Evolutionary conservation across 2,888 invertebrate genomes (phyloP).

Genomic region (Didymodactylos carnosus): DNA sequence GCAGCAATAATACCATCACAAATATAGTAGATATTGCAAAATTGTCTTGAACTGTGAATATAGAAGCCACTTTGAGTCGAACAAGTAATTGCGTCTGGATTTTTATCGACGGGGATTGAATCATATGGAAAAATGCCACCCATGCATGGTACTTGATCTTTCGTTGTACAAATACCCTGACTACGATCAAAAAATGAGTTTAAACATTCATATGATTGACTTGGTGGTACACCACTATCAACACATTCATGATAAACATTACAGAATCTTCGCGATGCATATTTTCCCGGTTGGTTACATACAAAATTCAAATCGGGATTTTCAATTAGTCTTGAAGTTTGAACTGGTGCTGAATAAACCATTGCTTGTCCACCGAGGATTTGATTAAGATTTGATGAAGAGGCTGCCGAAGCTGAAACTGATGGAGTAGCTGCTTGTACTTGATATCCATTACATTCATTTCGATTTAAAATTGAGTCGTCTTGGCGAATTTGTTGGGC

Average conservation of each 20-base stretch:
- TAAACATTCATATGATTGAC: conserved; percentile 4
- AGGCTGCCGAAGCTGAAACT: neutral
- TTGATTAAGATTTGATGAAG: neutral
- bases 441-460: conserved; percentile 5
- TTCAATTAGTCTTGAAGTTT: neutral
- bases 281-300: neutral
- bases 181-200: conserved; percentile 1
- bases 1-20: conserved; percentile 7
- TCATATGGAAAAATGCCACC: conserved; percentile 8
- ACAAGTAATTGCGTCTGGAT: conserved; percentile 4
- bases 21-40: conserved; percentile 12
- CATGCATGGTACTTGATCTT: neutral
- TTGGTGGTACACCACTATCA: neutral
- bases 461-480: neutral
- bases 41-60: conserved; percentile 4
- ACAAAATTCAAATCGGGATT: conserved; percentile 7
- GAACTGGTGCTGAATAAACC: neutral
- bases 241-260: conserved; percentile 14
- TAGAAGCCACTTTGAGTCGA: conserved; percentile 1
- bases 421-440: neutral
- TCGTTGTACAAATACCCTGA: neutral
- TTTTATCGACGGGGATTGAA: neutral
- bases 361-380: neutral
- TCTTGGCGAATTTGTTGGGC: conserved; percentile 1
- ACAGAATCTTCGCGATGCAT: conserved; percentile 1